Base-by-base conservation (phyloP, 2,113 vertebrate species). In the Hirundichthys speculiger region DNA sequence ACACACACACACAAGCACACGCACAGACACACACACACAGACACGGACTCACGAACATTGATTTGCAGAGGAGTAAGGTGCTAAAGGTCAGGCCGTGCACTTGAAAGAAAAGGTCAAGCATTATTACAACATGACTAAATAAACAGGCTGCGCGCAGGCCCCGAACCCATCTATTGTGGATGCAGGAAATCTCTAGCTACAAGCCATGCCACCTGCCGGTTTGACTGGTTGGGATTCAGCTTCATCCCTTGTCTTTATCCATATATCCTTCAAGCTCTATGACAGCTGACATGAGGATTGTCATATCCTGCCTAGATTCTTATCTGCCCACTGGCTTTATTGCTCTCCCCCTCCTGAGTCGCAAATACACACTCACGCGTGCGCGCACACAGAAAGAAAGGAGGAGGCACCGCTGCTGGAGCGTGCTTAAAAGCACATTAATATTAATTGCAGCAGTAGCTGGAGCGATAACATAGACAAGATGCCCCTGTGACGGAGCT, bases 371-470 rank as follows among this genome's bases (percentile, higher is more conserved):
- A 73, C 40, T 55, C 59, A 54, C 41, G 20, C 21, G 54, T n/a
- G 48, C 27, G 50, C 40, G 58, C 47, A 75, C 18, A 40, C 42
- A 20, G 16, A 14, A 34, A 51, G 65, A 40, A 58, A 66, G 67
- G 70, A 73, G 21, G 64, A 74, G 73, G 84, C 77, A 69, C 85
- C 77, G 79, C 79, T 84, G 86, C 83, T 82, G 87, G 77, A 84
- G 86, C 82, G 60, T 73, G 86, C 90, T 90, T 90, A 88, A 90
- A 79, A 89, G 88, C 82, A 76, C 88, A 90, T 92, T 90, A 91
- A 93, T 92, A 91, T 91, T 91, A 93, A 93, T 90, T 91, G 91
- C 85, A 52, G 84, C 83, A 84, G 82, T 80, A 92, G 84, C 86
- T 75, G 80, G 77, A 85, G 80, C 57, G 77, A 88, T 88, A 88